Percentiles rank a stretch among this genome's conserved stretches.
These are phyloP conservation scores for Aleiodes testaceus DNA, from an alignment of 2,888 invertebrate species.

Conservation along the genomic window DNA sequence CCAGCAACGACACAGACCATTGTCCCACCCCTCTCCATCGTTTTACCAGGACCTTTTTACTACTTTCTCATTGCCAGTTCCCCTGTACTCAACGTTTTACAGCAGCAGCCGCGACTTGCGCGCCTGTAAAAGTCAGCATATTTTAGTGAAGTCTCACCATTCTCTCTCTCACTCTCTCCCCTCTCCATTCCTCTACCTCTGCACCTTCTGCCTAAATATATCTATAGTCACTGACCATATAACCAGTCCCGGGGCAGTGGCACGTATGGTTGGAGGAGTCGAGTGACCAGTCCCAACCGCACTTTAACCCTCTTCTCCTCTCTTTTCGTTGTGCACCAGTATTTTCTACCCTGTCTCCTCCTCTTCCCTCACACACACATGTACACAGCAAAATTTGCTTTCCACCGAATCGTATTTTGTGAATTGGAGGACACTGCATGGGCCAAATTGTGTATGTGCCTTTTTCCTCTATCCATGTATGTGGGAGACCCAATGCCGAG, in stretches of 20 bases:
- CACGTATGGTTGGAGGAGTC: conserved; percentile 21
- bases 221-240: conserved; percentile 1
- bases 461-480: not conserved
- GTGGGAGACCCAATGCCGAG: conserved; percentile 52
- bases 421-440: conserved; percentile 32
- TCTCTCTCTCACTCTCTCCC: conserved; percentile 37
- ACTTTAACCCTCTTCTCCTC: conserved; percentile 13
- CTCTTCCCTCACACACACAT: not conserved
- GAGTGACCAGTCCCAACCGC: conserved; percentile 21
- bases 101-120: conserved; percentile 33
- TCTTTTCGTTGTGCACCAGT: conserved; percentile 23
- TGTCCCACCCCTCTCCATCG: conserved; percentile 41
- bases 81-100: conserved; percentile 38
- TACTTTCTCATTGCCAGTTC: conserved; percentile 9
- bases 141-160: conserved; percentile 58
- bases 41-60: conserved; percentile 1
- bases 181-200: conserved; percentile 20
- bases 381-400: conserved; percentile 29
- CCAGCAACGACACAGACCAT: conserved; percentile 45
- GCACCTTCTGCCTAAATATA: conserved; percentile 1
- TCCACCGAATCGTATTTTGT: conserved; percentile 39
- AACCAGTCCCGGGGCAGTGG: conserved; percentile 25
- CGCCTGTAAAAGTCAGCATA: conserved; percentile 71
- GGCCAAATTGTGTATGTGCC: not conserved
- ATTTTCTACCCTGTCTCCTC: conserved; percentile 6